Evolutionary conservation across 2,113 vertebrate genomes (phyloP).

Genomic region (Stegastes partitus): DNA sequence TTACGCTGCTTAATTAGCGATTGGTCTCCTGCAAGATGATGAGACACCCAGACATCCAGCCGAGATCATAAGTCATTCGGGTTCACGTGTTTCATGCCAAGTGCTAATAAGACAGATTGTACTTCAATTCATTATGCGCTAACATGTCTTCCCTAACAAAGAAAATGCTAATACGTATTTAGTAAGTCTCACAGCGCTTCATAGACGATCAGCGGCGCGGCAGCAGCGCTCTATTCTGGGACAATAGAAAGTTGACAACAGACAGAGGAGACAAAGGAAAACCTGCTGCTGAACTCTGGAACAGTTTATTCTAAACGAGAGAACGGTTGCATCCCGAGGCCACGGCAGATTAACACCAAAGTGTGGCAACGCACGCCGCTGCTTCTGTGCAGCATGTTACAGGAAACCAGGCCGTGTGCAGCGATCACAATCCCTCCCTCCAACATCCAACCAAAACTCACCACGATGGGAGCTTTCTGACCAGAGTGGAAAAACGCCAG

Average conservation of each 20-base stretch:
- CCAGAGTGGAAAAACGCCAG: conserved; percentile 2
- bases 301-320: conserved; percentile 38
- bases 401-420: conserved; percentile 24
- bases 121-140: conserved; percentile 21
- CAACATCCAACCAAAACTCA: not conserved
- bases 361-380: conserved; percentile 29
- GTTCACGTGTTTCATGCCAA: conserved; percentile 17
- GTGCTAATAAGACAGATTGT: conserved; percentile 19
- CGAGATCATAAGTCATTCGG: not conserved
- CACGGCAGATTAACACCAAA: conserved; percentile 50
- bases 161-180: conserved; percentile 16
- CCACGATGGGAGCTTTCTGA: conserved; percentile 2
- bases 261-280: conserved; percentile 50
- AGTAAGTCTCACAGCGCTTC: conserved; percentile 15
- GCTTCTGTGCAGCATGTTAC: conserved; percentile 10
- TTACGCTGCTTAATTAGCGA: not conserved
- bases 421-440: not conserved
- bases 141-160: conserved; percentile 16
- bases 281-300: conserved; percentile 40
- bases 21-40: not conserved
- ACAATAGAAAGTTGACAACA: conserved; percentile 44
- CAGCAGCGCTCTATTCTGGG: conserved; percentile 27
- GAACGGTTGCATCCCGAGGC: conserved; percentile 48
- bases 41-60: not conserved
- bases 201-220: not conserved